Base-by-base conservation (phyloP, 23 tunicate species). In the Trididemnum miniatum region DNA sequence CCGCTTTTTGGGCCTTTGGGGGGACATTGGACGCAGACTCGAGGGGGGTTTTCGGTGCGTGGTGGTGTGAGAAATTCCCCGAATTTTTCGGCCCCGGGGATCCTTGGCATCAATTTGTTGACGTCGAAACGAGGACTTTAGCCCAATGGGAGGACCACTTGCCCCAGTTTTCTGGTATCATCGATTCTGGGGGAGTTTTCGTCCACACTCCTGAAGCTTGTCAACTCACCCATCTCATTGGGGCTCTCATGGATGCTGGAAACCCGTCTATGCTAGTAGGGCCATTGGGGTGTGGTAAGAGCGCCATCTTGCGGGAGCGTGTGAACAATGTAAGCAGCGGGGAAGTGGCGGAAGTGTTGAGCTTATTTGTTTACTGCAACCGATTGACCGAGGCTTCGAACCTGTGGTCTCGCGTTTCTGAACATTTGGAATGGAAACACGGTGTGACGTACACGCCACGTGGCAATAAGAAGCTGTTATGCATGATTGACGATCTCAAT, bases 1-100 rank as follows among this genome's bases (percentile, higher is more conserved):
- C 80, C 67, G 93, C 89, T 22, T 93, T 93, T 72, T 88, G 92
- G 98, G 98, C 98, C 2, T 93, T 88, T 38, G 98, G 93, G 25
- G 92, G 98, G 33, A 93, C 98, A 15, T 69, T 93, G 60, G 93
- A 88, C 7, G 85, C 60, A 0, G 89, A 88, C 35, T 80, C 89
- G 18, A 60, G 98, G 35, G 80, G 38, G 7, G 34, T 31, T 25
- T 93, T 93, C 73, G 83, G 83, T 39, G 26, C 83, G 3, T 93
- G 98, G 98, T 93, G 98, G 93, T 30, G 62, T n/a, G 88, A 87
- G 30, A 84, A 82, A 24, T 92, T 91, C 85, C 98, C 93, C 54
- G 54, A 44, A 0, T 63, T 84, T 23, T 93, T 93, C 73, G 67
- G 31, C 44, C 57, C 52, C 27, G 71, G 83, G 22, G 89, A 93